Base-by-base conservation (phyloP, 2,113 vertebrate genomes). In the Mobula birostris region DNA sequence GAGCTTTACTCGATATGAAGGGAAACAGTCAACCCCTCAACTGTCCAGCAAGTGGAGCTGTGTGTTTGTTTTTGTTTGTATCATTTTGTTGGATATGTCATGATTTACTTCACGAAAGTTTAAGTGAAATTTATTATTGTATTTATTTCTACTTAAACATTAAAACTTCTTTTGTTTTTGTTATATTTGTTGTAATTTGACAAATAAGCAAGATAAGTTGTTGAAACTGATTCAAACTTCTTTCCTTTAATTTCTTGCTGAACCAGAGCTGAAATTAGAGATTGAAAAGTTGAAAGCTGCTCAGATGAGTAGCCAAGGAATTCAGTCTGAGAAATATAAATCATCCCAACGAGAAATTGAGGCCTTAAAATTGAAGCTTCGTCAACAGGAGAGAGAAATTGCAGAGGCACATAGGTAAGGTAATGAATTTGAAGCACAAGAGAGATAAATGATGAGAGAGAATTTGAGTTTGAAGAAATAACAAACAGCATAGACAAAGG, bases 251-350 rank as follows among this genome's bases (percentile, higher is more conserved):
- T 56, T 40, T 72, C 91, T 93, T 29, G 12, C 36, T 93, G 32
- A 93, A 93, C 74, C 87, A 99, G 99, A 99, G 94, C 94, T 99
- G 95, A 99, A 99, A 96, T 97, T 97, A 82, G 99, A 99, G 96
- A 98, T 99, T 95, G 98, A 99, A 95, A 99, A 98, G 95, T 96
- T 99, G 94, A 97, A 97, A 94, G 97, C 98, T 0, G 98, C 98
- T 94, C 98, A 98, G 95, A 98, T 96, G 95, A 98, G 96, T 40
- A 95, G 96, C 72, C 96, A 96, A 93, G 98, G 97, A 76, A 94
- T 97, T 11, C 97, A 98, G 94, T 98, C 98, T 7, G 97, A 98
- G 94, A 97, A 97, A 95, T 98, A 98, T 82, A 96, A 96, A 78
- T 96, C 95, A 56, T 99, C 98, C 85, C 96, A 97, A 95, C 98